phyloP scores from a whole-genome alignment of 2,113 vertebrate genomes.

The Sylvilagus bachmani region DNA sequence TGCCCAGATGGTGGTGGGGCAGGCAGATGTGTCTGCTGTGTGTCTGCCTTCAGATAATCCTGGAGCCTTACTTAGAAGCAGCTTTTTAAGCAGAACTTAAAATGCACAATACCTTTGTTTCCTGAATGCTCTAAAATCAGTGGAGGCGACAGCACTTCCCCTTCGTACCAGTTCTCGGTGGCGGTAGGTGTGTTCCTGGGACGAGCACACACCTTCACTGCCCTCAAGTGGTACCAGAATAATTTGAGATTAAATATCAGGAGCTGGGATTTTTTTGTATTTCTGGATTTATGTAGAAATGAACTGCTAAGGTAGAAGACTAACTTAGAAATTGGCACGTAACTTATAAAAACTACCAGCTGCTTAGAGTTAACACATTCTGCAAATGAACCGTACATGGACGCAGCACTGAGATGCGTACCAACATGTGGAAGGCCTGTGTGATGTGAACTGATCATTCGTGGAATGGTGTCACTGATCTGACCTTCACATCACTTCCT shows the following conservation, averaged over 20 bases:
- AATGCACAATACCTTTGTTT: not conserved
- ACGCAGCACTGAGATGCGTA: not conserved
- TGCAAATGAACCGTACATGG: not conserved
- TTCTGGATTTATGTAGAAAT: not conserved
- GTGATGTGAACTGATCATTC: accelerated
- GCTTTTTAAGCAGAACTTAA: not conserved
- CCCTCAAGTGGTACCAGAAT: constrained; percentile 27
- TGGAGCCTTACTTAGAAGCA: not conserved
- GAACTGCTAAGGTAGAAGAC: not conserved
- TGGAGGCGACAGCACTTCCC: not conserved
- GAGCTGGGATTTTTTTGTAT: not conserved
- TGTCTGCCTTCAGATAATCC: not conserved
- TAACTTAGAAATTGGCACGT: not conserved
- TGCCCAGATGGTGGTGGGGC: too few relatives aligned
- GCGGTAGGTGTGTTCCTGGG: not conserved
- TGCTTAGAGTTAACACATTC: accelerated
- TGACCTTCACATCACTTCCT: not conserved
- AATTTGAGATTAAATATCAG: not conserved
- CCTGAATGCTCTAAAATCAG: not conserved
- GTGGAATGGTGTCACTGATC: accelerated
- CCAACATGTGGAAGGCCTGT: accelerated
- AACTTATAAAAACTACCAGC: not conserved
- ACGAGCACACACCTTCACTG: constrained; percentile 5
- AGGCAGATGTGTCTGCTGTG: not conserved
- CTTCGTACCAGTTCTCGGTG: not conserved